These are phyloP conservation scores for Saturnia japonica DNA, from an alignment of 2,888 invertebrate species.

Conservation along the genomic window DNA sequence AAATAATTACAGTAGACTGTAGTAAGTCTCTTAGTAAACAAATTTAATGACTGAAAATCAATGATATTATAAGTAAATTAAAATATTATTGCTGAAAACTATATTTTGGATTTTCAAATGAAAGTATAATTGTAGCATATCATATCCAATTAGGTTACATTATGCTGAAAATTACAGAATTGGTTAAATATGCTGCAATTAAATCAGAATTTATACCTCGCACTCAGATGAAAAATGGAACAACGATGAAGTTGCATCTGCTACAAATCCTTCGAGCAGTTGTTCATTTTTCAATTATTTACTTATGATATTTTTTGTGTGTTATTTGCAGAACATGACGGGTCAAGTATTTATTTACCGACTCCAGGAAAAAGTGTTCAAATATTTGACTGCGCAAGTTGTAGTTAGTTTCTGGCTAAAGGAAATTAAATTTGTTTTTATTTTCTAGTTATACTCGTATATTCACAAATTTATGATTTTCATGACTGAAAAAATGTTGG, in stretches of 20 bases:
- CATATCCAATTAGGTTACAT: not conserved
- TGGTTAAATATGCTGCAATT: conserved; percentile 16
- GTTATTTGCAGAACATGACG: not conserved
- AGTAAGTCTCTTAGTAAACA: not conserved
- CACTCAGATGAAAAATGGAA: not conserved
- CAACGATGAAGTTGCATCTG: conserved; percentile 2
- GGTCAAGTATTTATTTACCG: conserved; percentile 3
- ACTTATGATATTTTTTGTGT: conserved; percentile 13
- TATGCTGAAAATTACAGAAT: not conserved
- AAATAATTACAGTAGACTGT: no score
- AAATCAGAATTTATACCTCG: conserved; percentile 9
- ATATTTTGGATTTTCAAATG: not conserved
- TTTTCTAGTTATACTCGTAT: no score
- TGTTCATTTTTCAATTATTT: conserved; percentile 18
- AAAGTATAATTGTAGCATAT: not conserved
- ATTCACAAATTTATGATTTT: not conserved
- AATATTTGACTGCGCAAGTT: not conserved
- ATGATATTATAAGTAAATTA: no score
- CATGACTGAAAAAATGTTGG: not conserved
- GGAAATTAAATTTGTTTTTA: not conserved
- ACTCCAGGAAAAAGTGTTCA: conserved; percentile 1
- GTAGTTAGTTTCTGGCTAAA: not conserved
- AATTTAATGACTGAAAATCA: not conserved
- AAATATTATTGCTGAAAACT: no score
- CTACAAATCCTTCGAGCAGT: not conserved